A percentile compares a stretch with the other conserved stretches of the same genome.
phyloP scores from a whole-genome alignment of 2,797 vertebrate genomes.

The Sebastes iracundus region DNA sequence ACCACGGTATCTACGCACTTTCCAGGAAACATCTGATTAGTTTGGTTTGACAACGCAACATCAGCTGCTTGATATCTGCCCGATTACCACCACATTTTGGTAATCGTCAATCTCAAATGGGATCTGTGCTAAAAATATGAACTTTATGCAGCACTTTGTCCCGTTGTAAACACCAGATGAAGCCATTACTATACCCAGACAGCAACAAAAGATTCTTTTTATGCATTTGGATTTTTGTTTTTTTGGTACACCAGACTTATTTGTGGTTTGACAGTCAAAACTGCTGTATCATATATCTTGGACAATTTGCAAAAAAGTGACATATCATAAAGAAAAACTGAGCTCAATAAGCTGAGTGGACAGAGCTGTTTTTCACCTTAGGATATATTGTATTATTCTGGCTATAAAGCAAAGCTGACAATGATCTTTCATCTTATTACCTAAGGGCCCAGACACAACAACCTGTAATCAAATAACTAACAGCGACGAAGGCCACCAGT shows the following conservation, averaged over 20 bases:
- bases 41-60: neutral
- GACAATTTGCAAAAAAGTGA: slow-evolving; percentile 5
- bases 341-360: neutral
- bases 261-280: neutral
- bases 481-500: too few relatives aligned
- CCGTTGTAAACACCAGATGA: neutral
- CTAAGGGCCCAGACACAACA: too few relatives aligned
- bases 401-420: neutral
- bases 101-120: slow-evolving; percentile 11
- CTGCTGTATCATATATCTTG: neutral
- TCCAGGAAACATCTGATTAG: slow-evolving; percentile 30
- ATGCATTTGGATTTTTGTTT: neutral
- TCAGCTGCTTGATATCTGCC: slow-evolving; percentile 24
- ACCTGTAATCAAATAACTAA: too few relatives aligned
- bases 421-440: neutral
- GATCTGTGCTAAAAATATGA: neutral
- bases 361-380: neutral
- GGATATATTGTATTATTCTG: neutral
- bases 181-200: neutral
- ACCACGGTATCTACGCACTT: neutral
- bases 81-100: neutral
- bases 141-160: neutral
- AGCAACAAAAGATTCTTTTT: neutral
- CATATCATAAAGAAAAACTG: neutral
- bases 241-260: neutral